A percentile compares a stretch with the other conserved stretches of the same genome.
phyloP scores from a whole-genome alignment of 2,113 vertebrate species.

The Clarias macrocephalus region DNA sequence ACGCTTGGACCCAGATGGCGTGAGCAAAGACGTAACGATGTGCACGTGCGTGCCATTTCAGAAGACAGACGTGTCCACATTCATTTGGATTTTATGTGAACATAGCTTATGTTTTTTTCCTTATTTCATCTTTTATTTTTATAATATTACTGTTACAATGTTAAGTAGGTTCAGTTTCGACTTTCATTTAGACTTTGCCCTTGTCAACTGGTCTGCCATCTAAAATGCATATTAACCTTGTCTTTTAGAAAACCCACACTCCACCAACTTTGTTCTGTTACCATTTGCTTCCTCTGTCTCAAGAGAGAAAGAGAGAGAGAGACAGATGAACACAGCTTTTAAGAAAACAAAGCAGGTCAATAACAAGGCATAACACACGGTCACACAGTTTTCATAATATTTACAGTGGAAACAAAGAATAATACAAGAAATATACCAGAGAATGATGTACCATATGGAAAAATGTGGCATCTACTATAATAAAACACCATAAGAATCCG shows the following conservation, averaged over 20 bases:
- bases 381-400: background rate
- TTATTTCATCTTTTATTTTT: background rate
- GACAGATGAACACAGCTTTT: background rate
- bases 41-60: too few species aligned
- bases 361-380: background rate
- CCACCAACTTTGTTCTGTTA: background rate
- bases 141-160: background rate
- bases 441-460: background rate
- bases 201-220: background rate
- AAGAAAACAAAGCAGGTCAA: background rate
- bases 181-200: background rate
- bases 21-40: too few species aligned
- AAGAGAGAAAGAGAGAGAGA: background rate
- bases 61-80: background rate
- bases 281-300: background rate
- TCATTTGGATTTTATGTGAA: background rate
- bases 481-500: background rate
- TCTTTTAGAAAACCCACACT: background rate
- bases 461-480: background rate
- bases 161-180: background rate
- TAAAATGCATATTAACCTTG: background rate
- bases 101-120: background rate
- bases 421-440: background rate
- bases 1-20: too few species aligned
- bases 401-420: background rate